Base-by-base conservation (phyloP, 2,888 invertebrate species). In the Mesochorus sp. region DNA sequence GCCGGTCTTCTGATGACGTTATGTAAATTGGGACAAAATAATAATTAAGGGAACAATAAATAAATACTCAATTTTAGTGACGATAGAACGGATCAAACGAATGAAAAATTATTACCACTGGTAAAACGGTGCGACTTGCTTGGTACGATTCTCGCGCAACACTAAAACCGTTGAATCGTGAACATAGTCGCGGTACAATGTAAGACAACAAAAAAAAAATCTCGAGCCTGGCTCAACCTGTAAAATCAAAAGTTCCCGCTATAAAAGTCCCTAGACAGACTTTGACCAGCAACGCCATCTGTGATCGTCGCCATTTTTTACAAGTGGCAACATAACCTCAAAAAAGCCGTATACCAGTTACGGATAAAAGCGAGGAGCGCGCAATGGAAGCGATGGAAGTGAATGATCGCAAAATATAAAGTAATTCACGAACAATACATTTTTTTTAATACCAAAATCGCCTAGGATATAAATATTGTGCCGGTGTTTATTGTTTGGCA, bases 131-230 rank as follows among this genome's bases (percentile, higher is more conserved):
- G n/a, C n/a, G 39, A 42, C 39, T 61, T 39, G 44, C 17, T 31
- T 24, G 21, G 19, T 49, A 49, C 37, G 55, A 17, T 19, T 59
- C 59, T 57, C 59, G 31, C 39, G 70, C 17, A 70, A 70, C 39
- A 34, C 19, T 12, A 42, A 67, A 67, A 49, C 70, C 26, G 49
- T 17, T 59, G 47, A 47, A 10, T 3, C 34, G 39, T 70, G 70
- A 70, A 70, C 34, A 31, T 37, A 26, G 49, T 37, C 12, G 26
- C 31, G 34, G n/a, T n/a, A n/a, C n/a, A n/a, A n/a, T 10, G 14
- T 37, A 1, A 37, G n/a, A 24, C n/a, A 21, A 37, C 31, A 5
- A 14, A 21, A 67, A 21, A 42, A 31, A 19, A 19, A 31, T n/a
- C n/a, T 44, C 17, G 17, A 3, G 26, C 1, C 51, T 53, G 39